Evolutionary conservation across 2,113 vertebrate genomes (phyloP).

Genomic region (Nanger granti): DNA sequence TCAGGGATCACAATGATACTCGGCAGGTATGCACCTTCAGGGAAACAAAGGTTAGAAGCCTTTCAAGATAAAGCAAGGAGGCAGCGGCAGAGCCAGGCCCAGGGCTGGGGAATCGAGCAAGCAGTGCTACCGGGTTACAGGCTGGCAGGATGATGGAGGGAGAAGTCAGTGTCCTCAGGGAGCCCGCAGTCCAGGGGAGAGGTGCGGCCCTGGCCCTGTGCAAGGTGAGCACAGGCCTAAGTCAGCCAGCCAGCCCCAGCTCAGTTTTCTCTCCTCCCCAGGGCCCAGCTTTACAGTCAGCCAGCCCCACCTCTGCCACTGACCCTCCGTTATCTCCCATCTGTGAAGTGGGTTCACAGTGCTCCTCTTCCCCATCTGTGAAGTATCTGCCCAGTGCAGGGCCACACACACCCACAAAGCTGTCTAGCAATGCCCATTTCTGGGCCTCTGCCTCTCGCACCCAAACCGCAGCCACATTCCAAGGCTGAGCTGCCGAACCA

Average conservation of each 20-base stretch:
- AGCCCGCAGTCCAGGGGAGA: neutral
- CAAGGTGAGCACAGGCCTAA: neutral
- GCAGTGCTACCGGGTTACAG: neutral
- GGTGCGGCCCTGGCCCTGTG: neutral
- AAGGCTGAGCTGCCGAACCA: neutral
- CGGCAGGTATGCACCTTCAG: neutral
- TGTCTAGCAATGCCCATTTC: neutral
- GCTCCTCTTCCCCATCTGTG: neutral
- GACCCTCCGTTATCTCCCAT: neutral
- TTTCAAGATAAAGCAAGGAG: neutral
- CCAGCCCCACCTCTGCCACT: neutral
- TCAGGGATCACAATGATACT: neutral
- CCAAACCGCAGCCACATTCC: neutral
- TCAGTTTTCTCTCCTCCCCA: neutral
- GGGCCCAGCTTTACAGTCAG: neutral
- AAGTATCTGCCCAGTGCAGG: neutral
- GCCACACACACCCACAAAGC: fast-evolving
- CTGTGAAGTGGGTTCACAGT: neutral
- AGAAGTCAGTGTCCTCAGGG: neutral
- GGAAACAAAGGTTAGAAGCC: neutral
- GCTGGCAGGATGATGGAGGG: neutral
- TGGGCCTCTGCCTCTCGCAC: neutral
- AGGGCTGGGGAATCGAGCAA: neutral
- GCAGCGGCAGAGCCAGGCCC: neutral
- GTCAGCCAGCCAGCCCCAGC: neutral